Conservation (phyloP, 2,113 vertebrate species). For the Psittacara wagleri region DNA sequence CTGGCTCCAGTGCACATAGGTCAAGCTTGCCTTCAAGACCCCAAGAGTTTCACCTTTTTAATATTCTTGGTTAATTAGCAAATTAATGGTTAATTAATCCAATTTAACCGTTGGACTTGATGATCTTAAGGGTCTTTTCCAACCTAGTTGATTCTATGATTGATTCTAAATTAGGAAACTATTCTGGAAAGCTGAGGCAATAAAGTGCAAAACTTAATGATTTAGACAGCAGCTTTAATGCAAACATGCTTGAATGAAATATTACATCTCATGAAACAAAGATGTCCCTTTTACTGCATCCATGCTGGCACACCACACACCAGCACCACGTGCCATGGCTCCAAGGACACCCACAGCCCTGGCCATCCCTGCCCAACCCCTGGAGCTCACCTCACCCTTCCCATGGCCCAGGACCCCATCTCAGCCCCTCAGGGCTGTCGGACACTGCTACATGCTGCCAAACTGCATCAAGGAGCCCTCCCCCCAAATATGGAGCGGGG, state of each 20-base stretch:
- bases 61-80: neutral
- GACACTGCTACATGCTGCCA: neutral
- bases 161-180: neutral
- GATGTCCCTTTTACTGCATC: neutral
- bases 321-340: neutral
- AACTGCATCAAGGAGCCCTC: neutral
- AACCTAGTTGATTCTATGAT: neutral
- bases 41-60: neutral
- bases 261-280: neutral
- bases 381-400: neutral
- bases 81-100: neutral
- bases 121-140: neutral
- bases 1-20: neutral
- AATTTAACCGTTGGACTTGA: neutral
- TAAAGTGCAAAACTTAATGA: neutral
- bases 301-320: neutral
- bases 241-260: neutral
- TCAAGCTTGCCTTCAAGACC: neutral
- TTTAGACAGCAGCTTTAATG: neutral
- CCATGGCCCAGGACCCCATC: neutral
- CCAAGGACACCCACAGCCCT: neutral
- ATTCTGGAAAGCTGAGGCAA: neutral
- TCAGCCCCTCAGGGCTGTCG: neutral
- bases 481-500: accelerated
- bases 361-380: neutral